These are phyloP conservation scores for Mylabris sibirica DNA, from an alignment of 2,888 invertebrate species.

Conservation along the genomic window DNA sequence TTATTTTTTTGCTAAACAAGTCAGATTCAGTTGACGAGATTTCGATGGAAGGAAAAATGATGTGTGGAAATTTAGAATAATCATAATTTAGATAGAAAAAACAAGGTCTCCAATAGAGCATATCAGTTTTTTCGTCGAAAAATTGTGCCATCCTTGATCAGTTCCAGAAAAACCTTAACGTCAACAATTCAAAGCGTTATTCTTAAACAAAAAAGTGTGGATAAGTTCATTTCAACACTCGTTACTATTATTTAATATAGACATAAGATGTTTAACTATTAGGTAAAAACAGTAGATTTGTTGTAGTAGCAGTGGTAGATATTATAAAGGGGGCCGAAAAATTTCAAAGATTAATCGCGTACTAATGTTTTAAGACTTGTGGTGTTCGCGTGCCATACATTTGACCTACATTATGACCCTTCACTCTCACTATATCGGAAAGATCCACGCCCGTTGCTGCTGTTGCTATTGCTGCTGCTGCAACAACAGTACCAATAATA, in stretches of 20 bases:
- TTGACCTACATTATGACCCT: conserved; percentile 58
- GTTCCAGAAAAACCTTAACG: neutral
- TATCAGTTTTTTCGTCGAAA: neutral
- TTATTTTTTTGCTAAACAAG: neutral
- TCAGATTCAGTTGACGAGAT: neutral
- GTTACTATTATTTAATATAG: no score
- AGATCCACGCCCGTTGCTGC: conserved; percentile 41
- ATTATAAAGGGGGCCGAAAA: neutral
- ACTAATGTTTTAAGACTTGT: conserved; percentile 46
- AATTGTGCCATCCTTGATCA: neutral
- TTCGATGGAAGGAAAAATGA: neutral
- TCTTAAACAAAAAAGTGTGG: no score
- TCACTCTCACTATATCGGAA: conserved; percentile 49
- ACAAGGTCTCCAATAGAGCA: neutral
- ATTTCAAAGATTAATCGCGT: conserved; percentile 37
- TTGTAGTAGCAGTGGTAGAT: neutral
- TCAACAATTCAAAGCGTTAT: no score
- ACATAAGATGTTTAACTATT: no score
- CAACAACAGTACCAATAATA: conserved; percentile 23
- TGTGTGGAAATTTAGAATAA: neutral
- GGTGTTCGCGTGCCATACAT: conserved; percentile 58
- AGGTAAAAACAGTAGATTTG: no score
- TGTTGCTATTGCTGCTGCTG: no score
- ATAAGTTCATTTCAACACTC: no score
- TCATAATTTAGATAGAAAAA: neutral